These are phyloP conservation scores for Rotaria magnacalcarata DNA, from an alignment of 2,888 invertebrate species.

Conservation along the genomic window DNA sequence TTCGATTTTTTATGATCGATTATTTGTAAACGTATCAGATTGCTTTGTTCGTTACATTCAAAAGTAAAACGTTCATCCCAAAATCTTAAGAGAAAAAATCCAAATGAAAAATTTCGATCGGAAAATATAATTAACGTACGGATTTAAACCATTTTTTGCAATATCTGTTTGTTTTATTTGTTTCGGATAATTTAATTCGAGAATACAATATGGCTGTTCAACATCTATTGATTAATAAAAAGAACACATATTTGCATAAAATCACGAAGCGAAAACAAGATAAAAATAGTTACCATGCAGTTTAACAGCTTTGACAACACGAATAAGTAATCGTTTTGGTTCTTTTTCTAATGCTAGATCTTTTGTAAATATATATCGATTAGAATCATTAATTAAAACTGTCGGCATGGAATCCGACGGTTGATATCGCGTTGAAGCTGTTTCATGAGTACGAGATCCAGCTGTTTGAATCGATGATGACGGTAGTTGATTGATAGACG, in stretches of 20 bases:
- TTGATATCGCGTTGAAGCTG: background rate
- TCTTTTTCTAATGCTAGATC: background rate
- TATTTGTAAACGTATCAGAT: background rate
- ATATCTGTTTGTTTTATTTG: background rate
- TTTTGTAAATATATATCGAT: background rate
- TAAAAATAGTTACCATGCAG: background rate
- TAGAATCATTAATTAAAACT: background rate
- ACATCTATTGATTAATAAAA: background rate
- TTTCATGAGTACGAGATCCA: background rate
- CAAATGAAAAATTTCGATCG: background rate
- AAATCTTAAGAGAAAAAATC: background rate
- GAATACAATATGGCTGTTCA: background rate
- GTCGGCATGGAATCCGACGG: background rate
- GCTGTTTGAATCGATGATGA: background rate
- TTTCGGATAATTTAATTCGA: conserved; percentile 28
- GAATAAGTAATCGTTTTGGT: conserved; percentile 12
- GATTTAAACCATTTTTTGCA: background rate
- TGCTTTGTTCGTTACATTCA: conserved; percentile 8
- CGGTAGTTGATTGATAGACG: background rate
- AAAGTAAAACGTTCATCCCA: background rate
- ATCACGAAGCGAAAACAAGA: too few species aligned
- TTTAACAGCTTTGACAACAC: conserved; percentile 9
- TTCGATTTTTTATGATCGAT: background rate
- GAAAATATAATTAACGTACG: background rate
- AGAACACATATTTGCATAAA: background rate